Evolutionary conservation across 2,888 invertebrate species (phyloP), one percentile per base, ranked within the genome.

Genomic region (Platerodrilus igneus): DNA sequence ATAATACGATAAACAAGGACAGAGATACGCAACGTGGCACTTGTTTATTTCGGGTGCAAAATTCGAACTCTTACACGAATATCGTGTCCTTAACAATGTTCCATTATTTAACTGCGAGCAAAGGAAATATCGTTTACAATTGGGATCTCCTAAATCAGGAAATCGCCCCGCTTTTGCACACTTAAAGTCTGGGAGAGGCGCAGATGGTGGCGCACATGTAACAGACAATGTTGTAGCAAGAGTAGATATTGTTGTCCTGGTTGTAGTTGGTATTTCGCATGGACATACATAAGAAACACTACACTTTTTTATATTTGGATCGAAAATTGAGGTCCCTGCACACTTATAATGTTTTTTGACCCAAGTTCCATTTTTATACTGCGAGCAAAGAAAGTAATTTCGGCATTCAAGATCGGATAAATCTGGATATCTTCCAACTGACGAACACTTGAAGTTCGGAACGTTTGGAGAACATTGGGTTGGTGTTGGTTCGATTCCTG

Each of bases 111-210:
- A 28, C 10, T 39, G 37, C 1, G 41, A 42, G 43, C 54, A 58
- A 1, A 51, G 26, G 23, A 47, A 51, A 32, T 55, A 56, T 11
- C 19, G 42, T 28, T 23, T 38, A 26, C 54, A 56, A 27, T 19
- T 40, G 7, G 13, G 52, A 31, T 71, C 72, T 1, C 57, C 25
- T 2, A 62, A 47, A 46, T 73, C 59, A 0, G 71, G 63, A 22
- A 63, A 71, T 49, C 71, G 63, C 1, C 74, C 74, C 0, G 61
- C 63, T 1, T 65, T 37, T 1, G 62, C 52, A 45, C 74, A 74
- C 1, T 57, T 55, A 13, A 29, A 30, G 3, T 29, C 29, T 6
- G 5, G 17, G 17, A 29, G 3, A 17, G 29, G 10, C 29, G n/a
- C n/a, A n/a, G n/a, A n/a, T n/a, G n/a, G n/a, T n/a, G n/a, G n/a